Percentiles rank a stretch among this genome's conserved stretches.
phyloP scores from a whole-genome alignment of 2,113 vertebrate genomes.

The Colossoma macropomum region DNA sequence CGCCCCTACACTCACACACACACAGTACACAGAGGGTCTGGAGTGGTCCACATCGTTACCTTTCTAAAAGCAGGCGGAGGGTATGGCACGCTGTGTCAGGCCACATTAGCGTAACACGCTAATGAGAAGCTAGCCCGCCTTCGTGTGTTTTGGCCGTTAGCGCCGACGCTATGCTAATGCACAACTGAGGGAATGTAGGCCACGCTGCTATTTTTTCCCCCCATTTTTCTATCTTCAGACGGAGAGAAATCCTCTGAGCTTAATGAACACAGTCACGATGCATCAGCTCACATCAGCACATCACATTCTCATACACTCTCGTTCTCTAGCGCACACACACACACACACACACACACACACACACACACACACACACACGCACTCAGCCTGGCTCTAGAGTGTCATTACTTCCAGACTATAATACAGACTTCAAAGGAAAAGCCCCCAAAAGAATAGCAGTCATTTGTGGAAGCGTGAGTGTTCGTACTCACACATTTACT shows the following conservation, averaged over 20 bases:
- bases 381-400: too few species aligned
- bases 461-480: too few species aligned
- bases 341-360: neutral
- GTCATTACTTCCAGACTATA: too few species aligned
- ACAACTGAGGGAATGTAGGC: constrained; percentile 16
- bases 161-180: neutral
- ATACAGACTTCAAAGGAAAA: too few species aligned
- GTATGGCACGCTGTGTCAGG: neutral
- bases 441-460: too few species aligned
- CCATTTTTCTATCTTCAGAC: constrained; percentile 20
- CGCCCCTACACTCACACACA: neutral
- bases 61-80: neutral
- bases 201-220: neutral
- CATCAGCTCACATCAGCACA: constrained; percentile 40
- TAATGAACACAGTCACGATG: constrained; percentile 27
- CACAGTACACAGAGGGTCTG: constrained; percentile 1
- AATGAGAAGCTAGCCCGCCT: neutral
- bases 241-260: constrained; percentile 19
- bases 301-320: constrained; percentile 22
- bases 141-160: neutral
- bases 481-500: too few species aligned
- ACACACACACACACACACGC: too few species aligned
- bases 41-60: neutral
- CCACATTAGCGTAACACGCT: neutral
- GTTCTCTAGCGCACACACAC: neutral